Evolutionary conservation across 2,797 vertebrate species (phyloP), one percentile per base, ranked within the genome.

Genomic region (Clarias laeviceps): DNA sequence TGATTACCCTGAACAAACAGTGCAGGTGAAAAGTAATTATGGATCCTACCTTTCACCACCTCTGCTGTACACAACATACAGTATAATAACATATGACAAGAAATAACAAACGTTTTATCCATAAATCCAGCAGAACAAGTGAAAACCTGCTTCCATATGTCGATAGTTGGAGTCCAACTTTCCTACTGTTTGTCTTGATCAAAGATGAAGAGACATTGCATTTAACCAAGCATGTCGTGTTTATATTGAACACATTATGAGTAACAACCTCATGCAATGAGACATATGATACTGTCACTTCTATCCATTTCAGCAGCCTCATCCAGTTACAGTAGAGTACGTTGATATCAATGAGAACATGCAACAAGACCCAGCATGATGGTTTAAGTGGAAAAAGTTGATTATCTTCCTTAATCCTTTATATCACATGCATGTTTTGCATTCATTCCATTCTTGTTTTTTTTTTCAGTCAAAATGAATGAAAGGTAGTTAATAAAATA

Each of bases 181-280:
- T 34, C 59, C 82, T 68, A 54, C 20, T 54, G 68, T 32, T 80
- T 77, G 15, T 82, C 79, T 79, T 88, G 87, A 86, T 79, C 77
- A 14, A 68, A 82, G 61, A 15, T 68, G 32, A 82, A 65, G 78
- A n/a, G 62, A 1, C 34, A 80, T 83, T 45, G 54, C 70, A 83
- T 57, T 37, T 74, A 66, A 68, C 34, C 3, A 12, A 66, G 50
- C 34, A 56, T 61, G 82, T 18, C 59, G 14, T 87, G 64, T 85
- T 72, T 76, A 40, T 45, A 77, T 50, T 79, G 50, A 81, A 88
- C 69, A 80, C 82, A 64, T 81, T 84, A 79, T 56, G 40, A 76
- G 8, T 18, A 70, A 84, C 54, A 80, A 24, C 45, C 65, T 6
- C 22, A 20, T 20, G 74, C 22, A 80, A 18, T 37, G 6, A 83